Conservation (phyloP, 1,140 invertebrate species). For the Venturia canescens region DNA sequence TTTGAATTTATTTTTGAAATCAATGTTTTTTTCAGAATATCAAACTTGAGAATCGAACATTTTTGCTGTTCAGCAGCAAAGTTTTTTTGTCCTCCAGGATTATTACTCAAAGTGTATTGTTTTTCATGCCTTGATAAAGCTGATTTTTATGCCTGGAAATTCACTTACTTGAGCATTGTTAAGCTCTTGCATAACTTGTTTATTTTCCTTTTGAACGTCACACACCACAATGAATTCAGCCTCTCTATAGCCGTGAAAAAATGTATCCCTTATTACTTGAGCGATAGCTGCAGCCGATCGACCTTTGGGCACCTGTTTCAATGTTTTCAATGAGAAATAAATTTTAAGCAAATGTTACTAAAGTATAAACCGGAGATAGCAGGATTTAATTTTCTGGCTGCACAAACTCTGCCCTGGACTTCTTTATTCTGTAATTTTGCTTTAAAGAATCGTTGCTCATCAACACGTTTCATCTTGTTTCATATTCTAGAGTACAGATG, state of each 20-base stretch:
- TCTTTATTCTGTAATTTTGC: too few relatives aligned
- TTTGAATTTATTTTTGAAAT: constrained; percentile 9
- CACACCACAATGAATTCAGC: constrained; percentile 92
- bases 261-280: constrained; percentile 86
- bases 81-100: constrained; percentile 39
- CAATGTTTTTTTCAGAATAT: not conserved
- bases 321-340: not conserved
- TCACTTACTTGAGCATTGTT: constrained; percentile 89
- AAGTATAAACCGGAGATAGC: too few relatives aligned
- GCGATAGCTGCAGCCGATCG: constrained; percentile 88
- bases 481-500: too few relatives aligned
- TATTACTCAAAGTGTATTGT: not conserved
- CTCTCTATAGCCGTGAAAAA: constrained; percentile 87
- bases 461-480: too few relatives aligned
- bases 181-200: constrained; percentile 87
- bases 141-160: too few relatives aligned
- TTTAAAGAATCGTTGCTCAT: too few relatives aligned
- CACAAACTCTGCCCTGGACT: too few relatives aligned
- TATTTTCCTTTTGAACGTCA: constrained; percentile 88
- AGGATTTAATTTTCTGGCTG: too few relatives aligned
- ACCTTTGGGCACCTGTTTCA: constrained; percentile 84
- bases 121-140: too few relatives aligned
- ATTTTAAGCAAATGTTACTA: too few relatives aligned
- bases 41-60: not conserved
- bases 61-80: not conserved